Evolutionary conservation across 2,797 vertebrate species (phyloP), one percentile per base, ranked within the genome.

Genomic region (Sebastes cheni): DNA sequence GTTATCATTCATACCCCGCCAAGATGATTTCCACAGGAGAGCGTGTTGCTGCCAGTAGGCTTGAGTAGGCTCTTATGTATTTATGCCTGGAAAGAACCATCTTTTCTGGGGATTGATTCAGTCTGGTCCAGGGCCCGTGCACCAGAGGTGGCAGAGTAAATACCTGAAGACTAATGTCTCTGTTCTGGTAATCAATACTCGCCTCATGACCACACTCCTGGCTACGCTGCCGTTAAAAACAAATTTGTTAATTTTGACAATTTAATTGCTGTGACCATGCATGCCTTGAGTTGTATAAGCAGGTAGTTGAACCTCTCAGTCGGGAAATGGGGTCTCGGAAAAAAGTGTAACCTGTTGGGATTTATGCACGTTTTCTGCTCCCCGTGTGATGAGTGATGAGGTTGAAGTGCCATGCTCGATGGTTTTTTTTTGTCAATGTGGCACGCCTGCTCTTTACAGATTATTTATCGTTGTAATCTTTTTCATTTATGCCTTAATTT

Each of bases 221-320:
- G 97, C 97, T 97, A 96, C 93, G 92, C 96, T 98, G 96, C 97
- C 96, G 97, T 99, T 98, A 97, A 98, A 99, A 99, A 97, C 97
- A 97, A 97, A 99, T 99, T 98, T 97, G 97, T 97, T 97, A 98
- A 99, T 98, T 98, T 96, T 99, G 98, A 99, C 98, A 99, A 98
- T 99, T 98, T 99, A 99, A 99, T 99, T 98, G 98, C 96, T 93
- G 95, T 93, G 96, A 95, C 96, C 95, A 93, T 96, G 96, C 96
- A 96, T 95, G 96, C 96, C 96, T 97, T 91, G 95, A 96, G 88
- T 92, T 83, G 93, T 93, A 91, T 92, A 94, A 95, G 95, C 92
- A 92, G 94, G 92, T 92, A 93, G 93, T 91, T 90, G 91, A 95
- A 90, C 81, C 83, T 75, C 72, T 87, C 81, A 11, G 86, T 82